Evolutionary conservation across 2,113 vertebrate species (phyloP).

Genomic region (Entosphenus tridentatus): DNA sequence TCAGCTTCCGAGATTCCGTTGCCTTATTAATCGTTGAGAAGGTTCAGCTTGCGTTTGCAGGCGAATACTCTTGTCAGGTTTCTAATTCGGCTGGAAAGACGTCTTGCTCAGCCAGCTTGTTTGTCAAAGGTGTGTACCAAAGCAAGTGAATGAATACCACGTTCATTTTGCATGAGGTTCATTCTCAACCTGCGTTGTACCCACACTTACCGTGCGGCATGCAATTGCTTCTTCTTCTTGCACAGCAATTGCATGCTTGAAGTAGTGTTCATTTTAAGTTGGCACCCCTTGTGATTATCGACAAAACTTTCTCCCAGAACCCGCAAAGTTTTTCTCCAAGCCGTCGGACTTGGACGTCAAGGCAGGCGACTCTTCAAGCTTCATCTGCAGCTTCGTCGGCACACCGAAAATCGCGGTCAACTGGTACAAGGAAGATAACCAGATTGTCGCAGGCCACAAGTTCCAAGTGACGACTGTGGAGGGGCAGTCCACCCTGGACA

Average conservation of each 20-base stretch:
- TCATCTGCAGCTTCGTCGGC: slow-evolving; percentile 79
- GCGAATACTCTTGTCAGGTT: background rate
- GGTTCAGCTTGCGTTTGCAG: background rate
- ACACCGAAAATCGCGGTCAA: slow-evolving; percentile 56
- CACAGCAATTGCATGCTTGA: too few relatives aligned
- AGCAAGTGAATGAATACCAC: background rate
- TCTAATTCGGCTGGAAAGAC: slow-evolving; percentile 3
- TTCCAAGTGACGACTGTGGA: slow-evolving; percentile 52
- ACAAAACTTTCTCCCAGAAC: background rate
- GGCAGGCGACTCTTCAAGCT: slow-evolving; percentile 26
- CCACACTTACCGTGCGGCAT: too few relatives aligned
- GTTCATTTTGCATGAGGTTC: too few relatives aligned
- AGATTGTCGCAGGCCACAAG: slow-evolving; percentile 53
- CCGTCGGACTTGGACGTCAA: background rate
- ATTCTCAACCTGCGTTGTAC: too few relatives aligned
- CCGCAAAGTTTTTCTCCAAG: slow-evolving; percentile 1
- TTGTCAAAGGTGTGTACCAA: slow-evolving; percentile 2
- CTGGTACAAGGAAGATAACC: slow-evolving; percentile 61
- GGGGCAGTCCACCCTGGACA: slow-evolving; percentile 50
- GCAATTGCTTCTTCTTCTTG: too few relatives aligned
- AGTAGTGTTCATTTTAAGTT: too few relatives aligned
- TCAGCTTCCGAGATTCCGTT: background rate
- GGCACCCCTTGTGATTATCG: too few relatives aligned
- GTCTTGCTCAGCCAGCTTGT: background rate
- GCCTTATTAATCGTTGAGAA: background rate